Evolutionary conservation across 1,140 invertebrate genomes (phyloP).

Genomic region (Choristoneura fumiferana): DNA sequence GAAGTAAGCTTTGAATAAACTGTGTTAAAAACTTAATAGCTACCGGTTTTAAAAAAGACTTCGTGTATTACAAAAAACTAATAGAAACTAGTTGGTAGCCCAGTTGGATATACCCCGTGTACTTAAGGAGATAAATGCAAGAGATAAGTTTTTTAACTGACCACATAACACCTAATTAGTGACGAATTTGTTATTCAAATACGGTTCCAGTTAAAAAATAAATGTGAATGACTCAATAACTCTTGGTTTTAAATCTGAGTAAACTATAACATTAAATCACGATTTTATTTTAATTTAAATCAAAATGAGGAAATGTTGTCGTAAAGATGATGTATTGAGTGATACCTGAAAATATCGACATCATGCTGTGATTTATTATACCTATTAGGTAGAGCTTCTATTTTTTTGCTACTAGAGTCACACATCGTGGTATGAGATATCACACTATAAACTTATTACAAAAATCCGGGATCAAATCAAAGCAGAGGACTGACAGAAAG

Average conservation of each 20-base stretch:
- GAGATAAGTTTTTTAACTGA: slow-evolving; percentile 33
- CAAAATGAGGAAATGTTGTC: background rate
- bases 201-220: background rate
- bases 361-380: background rate
- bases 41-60: slow-evolving; percentile 11
- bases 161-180: slow-evolving; percentile 46
- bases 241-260: slow-evolving; percentile 2
- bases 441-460: too few species aligned
- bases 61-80: background rate
- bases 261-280: slow-evolving; percentile 21
- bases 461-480: too few species aligned
- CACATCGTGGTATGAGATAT: too few species aligned
- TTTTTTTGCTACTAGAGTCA: too few species aligned
- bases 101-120: background rate
- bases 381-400: background rate
- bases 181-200: slow-evolving; percentile 40
- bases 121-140: slow-evolving; percentile 35
- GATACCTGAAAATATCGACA: background rate
- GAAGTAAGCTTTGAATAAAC: too few species aligned
- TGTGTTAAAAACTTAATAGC: slow-evolving; percentile 26
- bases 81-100: background rate
- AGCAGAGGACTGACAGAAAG: too few species aligned
- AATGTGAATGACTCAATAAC: slow-evolving; percentile 34
- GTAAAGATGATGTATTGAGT: background rate
- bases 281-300: slow-evolving; percentile 23